Evolutionary conservation across 2,888 invertebrate species (phyloP).

Genomic region (Cephus pygmeus): DNA sequence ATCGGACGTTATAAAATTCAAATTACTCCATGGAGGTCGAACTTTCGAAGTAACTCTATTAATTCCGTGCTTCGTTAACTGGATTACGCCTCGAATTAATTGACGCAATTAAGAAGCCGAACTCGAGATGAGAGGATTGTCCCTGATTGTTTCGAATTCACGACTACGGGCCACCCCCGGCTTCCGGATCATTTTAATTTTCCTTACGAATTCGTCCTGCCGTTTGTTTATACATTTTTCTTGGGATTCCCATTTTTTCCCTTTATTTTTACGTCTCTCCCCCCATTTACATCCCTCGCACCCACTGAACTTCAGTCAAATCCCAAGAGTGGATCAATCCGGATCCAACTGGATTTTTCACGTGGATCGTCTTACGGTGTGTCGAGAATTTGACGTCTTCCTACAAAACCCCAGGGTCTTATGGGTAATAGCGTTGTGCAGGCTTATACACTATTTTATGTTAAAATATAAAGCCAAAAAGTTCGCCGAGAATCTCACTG

Average conservation of each 20-base stretch:
- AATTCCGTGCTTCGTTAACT: slow-evolving; percentile 44
- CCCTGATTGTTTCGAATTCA: neutral
- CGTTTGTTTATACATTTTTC: neutral
- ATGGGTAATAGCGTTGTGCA: neutral
- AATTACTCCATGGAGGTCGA: neutral
- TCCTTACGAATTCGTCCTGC: neutral
- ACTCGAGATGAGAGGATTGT: neutral
- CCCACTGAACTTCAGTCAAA: neutral
- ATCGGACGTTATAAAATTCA: neutral
- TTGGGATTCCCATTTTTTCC: neutral
- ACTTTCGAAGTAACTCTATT: slow-evolving; percentile 30
- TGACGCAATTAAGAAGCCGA: slow-evolving; percentile 37
- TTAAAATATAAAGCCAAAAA: neutral
- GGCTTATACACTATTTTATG: neutral
- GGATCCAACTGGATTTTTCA: neutral
- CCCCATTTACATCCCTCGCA: no score
- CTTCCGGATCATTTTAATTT: neutral
- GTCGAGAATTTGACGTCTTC: neutral
- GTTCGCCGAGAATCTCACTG: neutral
- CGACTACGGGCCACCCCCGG: neutral
- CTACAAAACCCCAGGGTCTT: neutral
- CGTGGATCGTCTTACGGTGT: neutral
- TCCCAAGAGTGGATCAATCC: neutral
- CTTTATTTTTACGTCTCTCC: neutral
- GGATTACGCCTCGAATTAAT: slow-evolving; percentile 46